A percentile compares a stretch with the other conserved stretches of the same genome.
phyloP scores from a whole-genome alignment of 2,888 invertebrate genomes.

The Macrosiphum euphorbiae region DNA sequence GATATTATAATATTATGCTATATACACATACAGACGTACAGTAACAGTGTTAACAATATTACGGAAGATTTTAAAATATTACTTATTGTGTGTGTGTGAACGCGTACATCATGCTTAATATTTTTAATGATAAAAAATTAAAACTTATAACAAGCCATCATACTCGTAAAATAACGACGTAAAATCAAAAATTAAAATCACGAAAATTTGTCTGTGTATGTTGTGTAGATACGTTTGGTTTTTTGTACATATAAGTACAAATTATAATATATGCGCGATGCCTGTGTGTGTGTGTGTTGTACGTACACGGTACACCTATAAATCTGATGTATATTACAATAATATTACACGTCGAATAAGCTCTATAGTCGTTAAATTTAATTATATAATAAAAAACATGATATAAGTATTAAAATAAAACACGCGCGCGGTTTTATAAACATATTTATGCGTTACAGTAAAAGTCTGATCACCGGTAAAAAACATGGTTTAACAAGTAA shows the following conservation, averaged over 20 bases:
- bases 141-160: neutral
- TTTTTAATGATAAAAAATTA: conserved; percentile 28
- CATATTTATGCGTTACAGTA: neutral
- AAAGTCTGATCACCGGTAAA: neutral
- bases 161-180: conserved; percentile 12
- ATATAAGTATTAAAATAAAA: conserved; percentile 17
- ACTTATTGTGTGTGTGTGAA: neutral
- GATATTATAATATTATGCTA: neutral
- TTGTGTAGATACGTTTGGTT: neutral
- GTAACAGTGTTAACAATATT: neutral
- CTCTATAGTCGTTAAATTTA: conserved; percentile 11
- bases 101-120: neutral
- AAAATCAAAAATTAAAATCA: neutral
- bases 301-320: neutral
- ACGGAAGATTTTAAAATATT: neutral
- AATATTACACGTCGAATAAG: neutral
- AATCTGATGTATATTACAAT: conserved; percentile 17
- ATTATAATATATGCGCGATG: neutral
- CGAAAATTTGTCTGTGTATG: neutral
- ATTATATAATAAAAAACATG: conserved; percentile 14
- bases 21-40: neutral
- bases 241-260: neutral
- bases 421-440: neutral
- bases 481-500: conserved; percentile 9
- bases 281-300: neutral